phyloP scores from a whole-genome alignment of 2,888 invertebrate genomes.

The Spatulosminthurus flaviceps region DNA sequence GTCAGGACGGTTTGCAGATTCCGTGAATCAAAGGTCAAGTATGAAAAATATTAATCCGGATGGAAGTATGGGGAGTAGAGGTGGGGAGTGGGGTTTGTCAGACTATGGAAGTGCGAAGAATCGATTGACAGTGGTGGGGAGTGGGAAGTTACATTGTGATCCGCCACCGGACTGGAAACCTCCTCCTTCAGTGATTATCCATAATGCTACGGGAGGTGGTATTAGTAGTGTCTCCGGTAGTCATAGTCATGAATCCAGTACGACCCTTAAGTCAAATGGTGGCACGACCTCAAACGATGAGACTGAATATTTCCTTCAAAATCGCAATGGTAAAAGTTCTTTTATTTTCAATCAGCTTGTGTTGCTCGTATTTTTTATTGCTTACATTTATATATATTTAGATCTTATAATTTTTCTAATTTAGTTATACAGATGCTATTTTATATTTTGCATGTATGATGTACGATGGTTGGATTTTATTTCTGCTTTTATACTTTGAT shows the following conservation, averaged over 20 bases:
- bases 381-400: background rate
- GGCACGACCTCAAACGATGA: slow-evolving; percentile 51
- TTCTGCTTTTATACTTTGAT: too few relatives aligned
- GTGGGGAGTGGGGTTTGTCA: slow-evolving; percentile 30
- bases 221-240: background rate
- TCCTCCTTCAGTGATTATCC: slow-evolving; percentile 41
- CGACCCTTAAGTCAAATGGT: slow-evolving; percentile 33
- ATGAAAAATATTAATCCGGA: background rate
- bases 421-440: too few relatives aligned
- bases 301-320: slow-evolving; percentile 61
- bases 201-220: background rate
- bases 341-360: background rate
- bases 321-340: slow-evolving; percentile 53
- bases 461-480: too few relatives aligned
- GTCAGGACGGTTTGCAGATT: background rate
- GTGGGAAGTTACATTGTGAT: slow-evolving; percentile 78
- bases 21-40: slow-evolving; percentile 26
- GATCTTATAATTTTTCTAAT: too few relatives aligned
- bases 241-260: slow-evolving; percentile 11
- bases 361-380: background rate
- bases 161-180: slow-evolving; percentile 63
- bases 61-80: background rate
- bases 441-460: too few relatives aligned
- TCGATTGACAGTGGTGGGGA: slow-evolving; percentile 79
- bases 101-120: slow-evolving; percentile 71